Conservation (phyloP, 2,113 vertebrate genomes). For the Platichthys stellatus region DNA sequence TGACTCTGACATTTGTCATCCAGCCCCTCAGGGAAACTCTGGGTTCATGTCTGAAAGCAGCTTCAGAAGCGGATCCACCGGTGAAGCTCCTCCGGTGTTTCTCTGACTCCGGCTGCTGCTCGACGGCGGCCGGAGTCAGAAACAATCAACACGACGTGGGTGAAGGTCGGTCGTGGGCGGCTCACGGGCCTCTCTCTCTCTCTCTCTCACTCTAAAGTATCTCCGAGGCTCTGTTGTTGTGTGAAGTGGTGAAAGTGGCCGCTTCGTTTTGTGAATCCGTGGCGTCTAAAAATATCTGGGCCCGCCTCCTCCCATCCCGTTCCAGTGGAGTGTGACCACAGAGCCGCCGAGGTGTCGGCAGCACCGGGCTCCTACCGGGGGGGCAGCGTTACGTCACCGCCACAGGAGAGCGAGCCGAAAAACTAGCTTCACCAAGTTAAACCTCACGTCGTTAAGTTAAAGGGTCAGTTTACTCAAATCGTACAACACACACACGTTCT, state of each 20-base stretch:
- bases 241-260: conserved; percentile 13
- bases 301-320: conserved; percentile 35
- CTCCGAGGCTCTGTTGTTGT: conserved; percentile 24
- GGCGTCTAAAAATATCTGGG: conserved; percentile 38
- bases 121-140: background rate
- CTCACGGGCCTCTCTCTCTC: conserved; percentile 2
- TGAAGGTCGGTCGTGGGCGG: conserved; percentile 17
- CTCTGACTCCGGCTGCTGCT: background rate
- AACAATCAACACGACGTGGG: conserved; percentile 4
- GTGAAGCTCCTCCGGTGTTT: background rate
- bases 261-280: conserved; percentile 9
- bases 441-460: background rate
- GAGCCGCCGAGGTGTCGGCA: conserved; percentile 37
- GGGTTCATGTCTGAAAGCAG: background rate
- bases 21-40: too few relatives aligned
- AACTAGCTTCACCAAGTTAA: background rate
- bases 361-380: conserved; percentile 43
- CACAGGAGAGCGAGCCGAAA: background rate
- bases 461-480: conserved; percentile 7
- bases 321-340: conserved; percentile 33
- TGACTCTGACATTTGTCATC: too few relatives aligned
- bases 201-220: background rate
- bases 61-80: background rate
- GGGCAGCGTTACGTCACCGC: conserved; percentile 42
- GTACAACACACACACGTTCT: background rate